phyloP scores from a whole-genome alignment of 1,140 invertebrate genomes.

The Eumaeus atala region DNA sequence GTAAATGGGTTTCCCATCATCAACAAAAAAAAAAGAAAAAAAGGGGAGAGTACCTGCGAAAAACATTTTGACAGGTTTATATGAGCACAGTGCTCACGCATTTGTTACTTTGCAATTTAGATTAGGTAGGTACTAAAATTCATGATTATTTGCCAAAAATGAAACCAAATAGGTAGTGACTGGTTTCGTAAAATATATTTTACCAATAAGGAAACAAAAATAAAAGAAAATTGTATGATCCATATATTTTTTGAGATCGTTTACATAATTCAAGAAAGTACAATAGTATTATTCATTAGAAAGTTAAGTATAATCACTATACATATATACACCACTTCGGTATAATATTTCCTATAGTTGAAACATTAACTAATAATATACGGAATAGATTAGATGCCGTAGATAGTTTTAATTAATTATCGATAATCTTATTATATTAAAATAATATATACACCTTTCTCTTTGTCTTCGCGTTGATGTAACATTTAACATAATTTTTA shows the following conservation, averaged over 20 bases:
- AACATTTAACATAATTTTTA: too few species aligned
- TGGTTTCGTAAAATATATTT: too few species aligned
- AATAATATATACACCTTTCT: constrained; percentile 2
- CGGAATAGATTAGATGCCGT: not conserved
- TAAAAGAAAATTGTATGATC: not conserved
- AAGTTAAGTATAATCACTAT: constrained; percentile 2
- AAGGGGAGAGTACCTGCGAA: too few species aligned
- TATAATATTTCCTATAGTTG: not conserved
- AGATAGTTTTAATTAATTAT: not conserved
- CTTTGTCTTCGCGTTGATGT: not conserved
- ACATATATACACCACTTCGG: not conserved
- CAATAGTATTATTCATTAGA: not conserved
- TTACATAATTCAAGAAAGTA: constrained; percentile 6
- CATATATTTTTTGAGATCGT: constrained; percentile 7
- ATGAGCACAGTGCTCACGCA: too few species aligned
- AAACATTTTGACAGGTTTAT: too few species aligned
- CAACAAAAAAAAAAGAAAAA: too few species aligned
- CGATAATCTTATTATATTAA: not conserved
- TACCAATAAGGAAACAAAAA: not conserved
- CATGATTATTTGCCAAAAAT: too few species aligned
- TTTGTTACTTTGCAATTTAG: too few species aligned
- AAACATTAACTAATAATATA: not conserved
- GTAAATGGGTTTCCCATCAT: too few species aligned
- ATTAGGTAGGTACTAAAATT: too few species aligned
- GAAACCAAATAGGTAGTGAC: too few species aligned